phyloP scores from a whole-genome alignment of 2,888 invertebrate genomes.

The Lithosia quadra region DNA sequence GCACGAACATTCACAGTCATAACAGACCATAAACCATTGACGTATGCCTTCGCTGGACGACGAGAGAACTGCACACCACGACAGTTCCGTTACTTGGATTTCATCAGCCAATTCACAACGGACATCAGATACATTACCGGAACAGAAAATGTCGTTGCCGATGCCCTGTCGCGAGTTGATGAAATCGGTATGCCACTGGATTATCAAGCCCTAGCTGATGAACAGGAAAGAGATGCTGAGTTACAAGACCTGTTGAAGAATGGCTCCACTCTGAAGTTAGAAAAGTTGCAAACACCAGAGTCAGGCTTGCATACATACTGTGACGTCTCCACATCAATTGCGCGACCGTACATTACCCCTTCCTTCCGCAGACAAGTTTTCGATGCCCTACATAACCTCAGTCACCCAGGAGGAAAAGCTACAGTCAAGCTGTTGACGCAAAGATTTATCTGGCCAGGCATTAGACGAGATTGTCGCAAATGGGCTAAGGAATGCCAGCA shows the following conservation, averaged over 20 bases:
- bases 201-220: neutral
- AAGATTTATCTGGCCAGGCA: slow-evolving; percentile 65
- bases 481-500: slow-evolving; percentile 58
- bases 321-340: slow-evolving; percentile 5
- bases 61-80: slow-evolving; percentile 21
- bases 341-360: slow-evolving; percentile 6
- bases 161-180: slow-evolving; percentile 6
- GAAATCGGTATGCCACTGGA: neutral
- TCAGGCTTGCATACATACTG: neutral
- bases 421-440: slow-evolving; percentile 48
- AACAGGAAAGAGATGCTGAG: slow-evolving; percentile 5
- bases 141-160: slow-evolving; percentile 7
- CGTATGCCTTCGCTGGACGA: slow-evolving; percentile 52
- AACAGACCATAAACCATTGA: slow-evolving; percentile 68
- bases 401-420: slow-evolving; percentile 22
- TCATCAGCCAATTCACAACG: no score
- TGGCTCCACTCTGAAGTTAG: neutral
- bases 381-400: slow-evolving; percentile 11
- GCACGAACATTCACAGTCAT: slow-evolving; percentile 3
- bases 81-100: slow-evolving; percentile 13
- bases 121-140: slow-evolving; percentile 5
- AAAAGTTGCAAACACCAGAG: neutral
- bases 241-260: no score
- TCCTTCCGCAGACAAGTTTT: slow-evolving; percentile 15
- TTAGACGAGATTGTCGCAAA: slow-evolving; percentile 55